Percentiles rank a stretch among this genome's conserved stretches.
These are phyloP conservation scores for Anableps anableps DNA, from an alignment of 2,797 vertebrate species.

Conservation along the genomic window DNA sequence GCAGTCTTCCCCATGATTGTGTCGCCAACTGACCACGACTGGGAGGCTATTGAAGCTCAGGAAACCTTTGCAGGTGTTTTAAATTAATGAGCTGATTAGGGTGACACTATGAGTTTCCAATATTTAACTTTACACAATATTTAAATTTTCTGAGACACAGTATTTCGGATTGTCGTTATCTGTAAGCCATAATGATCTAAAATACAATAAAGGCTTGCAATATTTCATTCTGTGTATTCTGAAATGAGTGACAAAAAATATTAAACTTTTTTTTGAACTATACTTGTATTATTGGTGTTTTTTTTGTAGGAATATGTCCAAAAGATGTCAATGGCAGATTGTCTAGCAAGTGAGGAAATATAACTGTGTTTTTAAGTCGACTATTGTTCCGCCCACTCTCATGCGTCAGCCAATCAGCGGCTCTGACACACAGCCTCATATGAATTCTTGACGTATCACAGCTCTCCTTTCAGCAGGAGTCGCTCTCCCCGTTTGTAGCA, in stretches of 20 bases:
- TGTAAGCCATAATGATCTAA: neutral
- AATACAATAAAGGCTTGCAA: no score
- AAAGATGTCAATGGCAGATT: neutral
- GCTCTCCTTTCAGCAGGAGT: constrained; percentile 30
- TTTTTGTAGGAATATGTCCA: no score
- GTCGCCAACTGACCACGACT: neutral
- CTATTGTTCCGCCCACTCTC: constrained; percentile 34
- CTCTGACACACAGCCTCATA: constrained; percentile 34
- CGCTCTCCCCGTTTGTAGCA: constrained; percentile 31
- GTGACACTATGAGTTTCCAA: no score
- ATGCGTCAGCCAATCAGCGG: constrained; percentile 61
- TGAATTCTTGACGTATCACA: constrained; percentile 60
- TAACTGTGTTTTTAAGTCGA: constrained; percentile 71
- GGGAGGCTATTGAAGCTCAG: neutral
- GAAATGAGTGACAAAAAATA: no score
- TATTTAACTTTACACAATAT: neutral
- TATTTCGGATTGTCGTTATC: neutral
- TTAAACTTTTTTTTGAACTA: no score
- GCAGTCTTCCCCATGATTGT: neutral
- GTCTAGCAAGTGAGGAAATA: neutral
- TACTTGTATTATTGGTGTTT: no score
- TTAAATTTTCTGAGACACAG: neutral
- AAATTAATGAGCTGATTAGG: neutral
- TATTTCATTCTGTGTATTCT: no score
- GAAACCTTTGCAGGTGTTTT: neutral